Conservation (phyloP, 2,888 invertebrate genomes). For the Nezara viridula region DNA sequence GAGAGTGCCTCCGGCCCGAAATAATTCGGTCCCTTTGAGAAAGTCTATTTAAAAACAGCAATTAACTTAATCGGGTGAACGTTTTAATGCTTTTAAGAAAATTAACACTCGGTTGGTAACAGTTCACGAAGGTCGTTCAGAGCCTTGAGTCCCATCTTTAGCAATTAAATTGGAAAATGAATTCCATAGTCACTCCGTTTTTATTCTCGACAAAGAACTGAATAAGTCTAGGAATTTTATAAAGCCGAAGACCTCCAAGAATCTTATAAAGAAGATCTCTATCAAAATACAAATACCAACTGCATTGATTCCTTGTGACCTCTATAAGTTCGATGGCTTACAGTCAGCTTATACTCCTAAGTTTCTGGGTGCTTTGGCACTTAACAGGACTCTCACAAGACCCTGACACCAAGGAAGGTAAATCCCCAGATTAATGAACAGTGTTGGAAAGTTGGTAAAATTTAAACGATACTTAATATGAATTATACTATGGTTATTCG, state of each 20-base stretch:
- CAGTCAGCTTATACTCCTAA: not conserved
- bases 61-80: not conserved
- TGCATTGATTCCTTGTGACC: not conserved
- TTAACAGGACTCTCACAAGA: not conserved
- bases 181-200: not conserved
- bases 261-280: not conserved
- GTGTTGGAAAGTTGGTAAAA: not conserved
- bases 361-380: not conserved
- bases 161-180: not conserved
- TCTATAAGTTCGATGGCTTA: not conserved
- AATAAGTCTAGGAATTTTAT: not conserved
- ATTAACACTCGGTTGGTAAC: not conserved
- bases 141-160: not conserved
- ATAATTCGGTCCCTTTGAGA: not conserved
- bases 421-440: not conserved
- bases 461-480: too few relatives aligned
- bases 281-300: too few relatives aligned
- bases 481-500: too few relatives aligned
- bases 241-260: not conserved
- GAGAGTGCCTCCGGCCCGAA: not conserved
- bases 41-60: not conserved
- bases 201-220: not conserved
- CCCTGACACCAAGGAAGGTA: not conserved
- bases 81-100: not conserved
- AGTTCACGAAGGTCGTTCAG: not conserved